These are phyloP conservation scores for Tympanoctomys barrerae DNA, from an alignment of 2,797 vertebrate species.

Conservation along the genomic window DNA sequence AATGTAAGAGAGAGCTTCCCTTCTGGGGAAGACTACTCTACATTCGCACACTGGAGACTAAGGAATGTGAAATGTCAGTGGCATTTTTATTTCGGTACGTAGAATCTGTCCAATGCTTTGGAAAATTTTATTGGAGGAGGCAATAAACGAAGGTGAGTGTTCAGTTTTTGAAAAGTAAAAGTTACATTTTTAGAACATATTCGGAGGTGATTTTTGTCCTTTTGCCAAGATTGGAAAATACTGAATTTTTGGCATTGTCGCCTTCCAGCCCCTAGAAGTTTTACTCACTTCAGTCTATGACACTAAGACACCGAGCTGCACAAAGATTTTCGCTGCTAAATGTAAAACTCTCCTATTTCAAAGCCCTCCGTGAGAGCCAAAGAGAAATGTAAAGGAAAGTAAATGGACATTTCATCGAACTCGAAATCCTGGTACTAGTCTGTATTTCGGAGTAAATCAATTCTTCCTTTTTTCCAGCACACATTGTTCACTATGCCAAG, in stretches of 20 bases:
- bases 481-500: neutral
- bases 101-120: constrained; percentile 14
- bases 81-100: constrained; percentile 13
- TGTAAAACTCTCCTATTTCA: neutral
- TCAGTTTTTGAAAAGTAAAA: constrained; percentile 48
- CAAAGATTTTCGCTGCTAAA: neutral
- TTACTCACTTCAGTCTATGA: neutral
- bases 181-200: constrained; percentile 35
- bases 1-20: constrained; percentile 27
- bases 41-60: neutral
- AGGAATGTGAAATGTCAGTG: neutral
- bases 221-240: neutral
- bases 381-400: neutral
- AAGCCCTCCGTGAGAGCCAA: neutral
- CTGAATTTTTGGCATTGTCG: neutral
- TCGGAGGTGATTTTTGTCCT: constrained; percentile 14
- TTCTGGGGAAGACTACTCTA: constrained; percentile 62
- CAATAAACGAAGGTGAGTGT: neutral
- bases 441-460: neutral
- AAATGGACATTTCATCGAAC: constrained; percentile 6
- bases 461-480: neutral
- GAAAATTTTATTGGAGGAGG: constrained; percentile 48
- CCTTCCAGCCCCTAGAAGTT: neutral
- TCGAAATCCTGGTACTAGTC: neutral
- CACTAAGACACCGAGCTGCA: neutral